Percentiles rank a stretch among this genome's conserved stretches.
Evolutionary conservation across 37 sponge, comb jelly and placozoan genomes (phyloP).

Genomic region (Tethya wilhelma): DNA sequence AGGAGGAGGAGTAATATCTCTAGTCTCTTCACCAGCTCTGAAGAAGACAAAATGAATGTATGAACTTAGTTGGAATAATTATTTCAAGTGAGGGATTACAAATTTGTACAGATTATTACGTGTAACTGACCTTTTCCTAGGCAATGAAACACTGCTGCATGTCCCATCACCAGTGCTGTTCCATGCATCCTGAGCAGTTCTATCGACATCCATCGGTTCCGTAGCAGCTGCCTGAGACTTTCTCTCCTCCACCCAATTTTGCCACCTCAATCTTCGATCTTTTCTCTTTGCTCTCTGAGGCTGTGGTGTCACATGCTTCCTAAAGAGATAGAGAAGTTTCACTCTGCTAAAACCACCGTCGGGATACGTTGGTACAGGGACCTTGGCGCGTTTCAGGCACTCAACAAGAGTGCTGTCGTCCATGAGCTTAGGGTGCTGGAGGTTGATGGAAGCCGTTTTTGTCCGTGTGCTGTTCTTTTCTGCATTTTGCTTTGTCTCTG

Average conservation of each 20-base stretch:
- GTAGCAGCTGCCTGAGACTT: not conserved
- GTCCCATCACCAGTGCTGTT: not conserved
- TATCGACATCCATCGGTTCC: conserved; percentile 21
- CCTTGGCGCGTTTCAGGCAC: conserved; percentile 24
- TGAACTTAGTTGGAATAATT: too few relatives aligned
- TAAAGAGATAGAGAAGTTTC: conserved; percentile 56
- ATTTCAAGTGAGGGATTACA: too few relatives aligned
- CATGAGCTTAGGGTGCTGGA: conserved; percentile 60
- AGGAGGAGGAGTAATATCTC: too few relatives aligned
- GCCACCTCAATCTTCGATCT: not conserved
- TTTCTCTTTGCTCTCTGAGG: conserved; percentile 49
- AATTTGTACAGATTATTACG: too few relatives aligned
- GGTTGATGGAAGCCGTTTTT: not conserved
- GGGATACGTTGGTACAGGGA: conserved; percentile 33
- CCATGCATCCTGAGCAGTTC: conserved; percentile 14
- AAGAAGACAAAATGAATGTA: too few relatives aligned
- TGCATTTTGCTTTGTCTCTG: not conserved
- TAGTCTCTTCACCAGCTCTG: too few relatives aligned
- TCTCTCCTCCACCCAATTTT: not conserved
- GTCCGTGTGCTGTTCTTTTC: not conserved
- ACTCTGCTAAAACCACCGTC: conserved; percentile 42
- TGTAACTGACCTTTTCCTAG: conserved; percentile 19
- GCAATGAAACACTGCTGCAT: not conserved
- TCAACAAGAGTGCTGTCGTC: conserved; percentile 3
- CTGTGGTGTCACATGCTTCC: conserved; percentile 56